Evolutionary conservation across 2,113 vertebrate species (phyloP).

Genomic region (Atherinomorus stipes): DNA sequence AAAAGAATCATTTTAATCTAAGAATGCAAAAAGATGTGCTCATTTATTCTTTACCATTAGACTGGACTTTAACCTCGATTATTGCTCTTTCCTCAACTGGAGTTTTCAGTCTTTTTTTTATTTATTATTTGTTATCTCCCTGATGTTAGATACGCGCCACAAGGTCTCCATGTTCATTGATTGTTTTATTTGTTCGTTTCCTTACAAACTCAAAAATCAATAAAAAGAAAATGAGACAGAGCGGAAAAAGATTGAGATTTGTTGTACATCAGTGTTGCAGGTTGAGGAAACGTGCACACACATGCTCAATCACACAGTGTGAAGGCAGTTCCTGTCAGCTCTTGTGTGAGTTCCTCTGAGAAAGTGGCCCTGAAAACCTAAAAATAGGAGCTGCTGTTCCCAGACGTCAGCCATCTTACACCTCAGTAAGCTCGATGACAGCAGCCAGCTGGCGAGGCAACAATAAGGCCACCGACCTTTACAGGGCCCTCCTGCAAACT

Average conservation of each 20-base stretch:
- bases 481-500: constrained; percentile 21
- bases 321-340: constrained; percentile 46
- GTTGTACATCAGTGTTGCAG: background rate
- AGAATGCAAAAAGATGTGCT: too few species aligned
- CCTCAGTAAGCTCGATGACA: constrained; percentile 49
- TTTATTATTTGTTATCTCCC: too few species aligned
- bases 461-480: constrained; percentile 7
- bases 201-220: too few species aligned
- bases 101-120: too few species aligned
- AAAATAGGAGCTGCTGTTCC: constrained; percentile 58
- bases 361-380: constrained; percentile 55
- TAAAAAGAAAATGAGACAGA: too few species aligned
- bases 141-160: too few species aligned
- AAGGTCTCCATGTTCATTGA: too few species aligned
- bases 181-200: too few species aligned
- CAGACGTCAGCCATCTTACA: constrained; percentile 25
- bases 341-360: constrained; percentile 33
- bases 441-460: constrained; percentile 34
- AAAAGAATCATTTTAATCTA: too few species aligned
- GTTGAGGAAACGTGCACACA: constrained; percentile 18
- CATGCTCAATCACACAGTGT: constrained; percentile 2
- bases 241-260: background rate
- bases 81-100: too few species aligned
- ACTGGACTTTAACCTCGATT: too few species aligned
- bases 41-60: too few species aligned